Evolutionary conservation across 2,113 vertebrate species (phyloP).

Genomic region (Vulpes ferrilata): DNA sequence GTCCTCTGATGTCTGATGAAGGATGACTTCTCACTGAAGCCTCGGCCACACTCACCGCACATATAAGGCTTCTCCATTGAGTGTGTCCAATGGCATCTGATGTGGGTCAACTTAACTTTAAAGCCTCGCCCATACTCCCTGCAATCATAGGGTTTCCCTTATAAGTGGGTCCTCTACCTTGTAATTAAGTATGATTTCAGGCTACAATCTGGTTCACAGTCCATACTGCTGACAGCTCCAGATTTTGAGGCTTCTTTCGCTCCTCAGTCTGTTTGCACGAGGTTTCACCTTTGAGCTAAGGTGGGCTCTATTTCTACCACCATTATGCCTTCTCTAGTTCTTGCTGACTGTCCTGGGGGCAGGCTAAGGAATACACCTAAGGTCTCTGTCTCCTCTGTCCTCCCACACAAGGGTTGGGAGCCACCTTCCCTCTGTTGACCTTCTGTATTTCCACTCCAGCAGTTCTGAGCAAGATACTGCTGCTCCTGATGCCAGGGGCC

Average conservation of each 20-base stretch:
- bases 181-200: background rate
- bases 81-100: background rate
- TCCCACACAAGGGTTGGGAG: background rate
- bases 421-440: background rate
- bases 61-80: background rate
- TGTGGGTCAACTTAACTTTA: background rate
- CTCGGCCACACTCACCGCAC: background rate
- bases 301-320: background rate
- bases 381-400: background rate
- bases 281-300: background rate
- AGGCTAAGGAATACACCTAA: background rate
- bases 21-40: background rate
- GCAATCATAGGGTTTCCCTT: background rate
- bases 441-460: background rate
- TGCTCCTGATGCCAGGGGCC: background rate
- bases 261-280: background rate
- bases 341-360: background rate
- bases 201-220: background rate
- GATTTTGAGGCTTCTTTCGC: background rate
- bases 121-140: background rate
- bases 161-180: background rate
- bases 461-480: background rate
- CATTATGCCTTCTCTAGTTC: background rate
- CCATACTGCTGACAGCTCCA: background rate
- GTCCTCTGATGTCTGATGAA: background rate